Percentiles rank a stretch among this genome's conserved stretches.
Evolutionary conservation across 2,113 vertebrate species (phyloP).

Genomic region (Gymnocephalus cernua): DNA sequence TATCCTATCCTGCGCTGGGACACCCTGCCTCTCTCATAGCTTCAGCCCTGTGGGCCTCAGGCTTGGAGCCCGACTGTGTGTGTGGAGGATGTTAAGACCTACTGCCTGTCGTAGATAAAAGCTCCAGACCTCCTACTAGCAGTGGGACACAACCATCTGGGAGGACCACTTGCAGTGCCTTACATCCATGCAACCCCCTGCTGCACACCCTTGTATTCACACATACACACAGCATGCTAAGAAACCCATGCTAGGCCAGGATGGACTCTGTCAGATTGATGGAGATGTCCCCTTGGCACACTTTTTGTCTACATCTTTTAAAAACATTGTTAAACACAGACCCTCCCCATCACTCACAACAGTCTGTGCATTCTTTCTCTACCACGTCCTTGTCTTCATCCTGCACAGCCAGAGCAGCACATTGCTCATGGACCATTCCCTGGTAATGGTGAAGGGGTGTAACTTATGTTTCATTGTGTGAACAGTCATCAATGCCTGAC

Average conservation of each 20-base stretch:
- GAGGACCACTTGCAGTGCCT: slow-evolving; percentile 71
- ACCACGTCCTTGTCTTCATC: slow-evolving; percentile 32
- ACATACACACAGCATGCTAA: slow-evolving; percentile 40
- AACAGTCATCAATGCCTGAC: slow-evolving; percentile 55
- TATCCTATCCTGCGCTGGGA: slow-evolving; percentile 50
- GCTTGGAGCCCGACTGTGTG: slow-evolving; percentile 52
- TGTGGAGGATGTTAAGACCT: slow-evolving; percentile 62
- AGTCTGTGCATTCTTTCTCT: slow-evolving; percentile 35
- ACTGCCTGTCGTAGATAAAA: slow-evolving; percentile 77
- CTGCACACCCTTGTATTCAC: slow-evolving; percentile 26
- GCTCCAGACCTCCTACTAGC: slow-evolving; percentile 70
- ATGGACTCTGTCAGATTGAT: slow-evolving; percentile 66
- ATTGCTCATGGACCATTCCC: slow-evolving; percentile 40
- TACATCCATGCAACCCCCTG: slow-evolving; percentile 55
- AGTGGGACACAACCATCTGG: slow-evolving; percentile 74
- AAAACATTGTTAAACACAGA: slow-evolving; percentile 14
- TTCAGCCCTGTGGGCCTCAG: slow-evolving; percentile 51
- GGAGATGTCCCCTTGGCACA: slow-evolving; percentile 65
- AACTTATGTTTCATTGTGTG: slow-evolving; percentile 63
- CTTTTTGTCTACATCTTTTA: slow-evolving; percentile 61
- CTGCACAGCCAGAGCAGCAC: slow-evolving; percentile 26
- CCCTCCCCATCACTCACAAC: slow-evolving; percentile 18
- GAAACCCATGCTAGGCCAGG: slow-evolving; percentile 52
- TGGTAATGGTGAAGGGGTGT: slow-evolving; percentile 36
- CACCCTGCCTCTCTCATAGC: slow-evolving; percentile 56